These are phyloP conservation scores for Aphis craccivora DNA, from an alignment of 1,140 invertebrate genomes.

Conservation along the genomic window DNA sequence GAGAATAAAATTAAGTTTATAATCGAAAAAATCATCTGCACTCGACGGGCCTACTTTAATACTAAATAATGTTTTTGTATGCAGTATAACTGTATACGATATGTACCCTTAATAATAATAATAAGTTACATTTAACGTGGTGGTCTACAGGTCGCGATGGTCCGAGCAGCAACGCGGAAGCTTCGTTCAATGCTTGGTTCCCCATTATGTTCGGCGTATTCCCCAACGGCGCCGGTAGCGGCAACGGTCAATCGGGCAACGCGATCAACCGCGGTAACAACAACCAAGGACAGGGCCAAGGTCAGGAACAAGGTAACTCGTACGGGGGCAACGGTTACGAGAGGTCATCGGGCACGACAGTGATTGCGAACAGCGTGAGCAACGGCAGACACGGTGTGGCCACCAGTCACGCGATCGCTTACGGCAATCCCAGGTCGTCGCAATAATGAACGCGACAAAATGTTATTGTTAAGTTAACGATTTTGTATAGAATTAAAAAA, in stretches of 20 bases:
- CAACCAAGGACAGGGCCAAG: conserved; percentile 19
- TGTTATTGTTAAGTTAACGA: background rate
- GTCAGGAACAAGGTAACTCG: conserved; percentile 8
- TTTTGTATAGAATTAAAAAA: background rate
- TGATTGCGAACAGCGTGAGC: conserved; percentile 74
- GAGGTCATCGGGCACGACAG: conserved; percentile 65
- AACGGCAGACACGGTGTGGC: conserved; percentile 73
- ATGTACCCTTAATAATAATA: background rate
- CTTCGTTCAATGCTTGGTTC: conserved; percentile 63
- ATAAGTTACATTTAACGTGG: background rate
- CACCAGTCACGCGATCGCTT: conserved; percentile 74
- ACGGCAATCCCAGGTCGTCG: conserved; percentile 64
- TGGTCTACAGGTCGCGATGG: conserved; percentile 55
- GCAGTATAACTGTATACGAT: background rate
- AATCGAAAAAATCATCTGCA: too few relatives aligned
- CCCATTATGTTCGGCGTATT: conserved; percentile 62
- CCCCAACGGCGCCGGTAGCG: conserved; percentile 57
- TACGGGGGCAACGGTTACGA: conserved; percentile 37
- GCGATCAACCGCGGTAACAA: background rate
- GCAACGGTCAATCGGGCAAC: conserved; percentile 13
- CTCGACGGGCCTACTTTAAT: background rate
- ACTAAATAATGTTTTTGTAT: background rate
- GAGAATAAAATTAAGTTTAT: too few relatives aligned
- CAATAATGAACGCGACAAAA: background rate
- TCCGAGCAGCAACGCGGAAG: conserved; percentile 59